These are phyloP conservation scores for Gisinianus flammeolus DNA, from an alignment of 2,888 invertebrate species.

Conservation along the genomic window DNA sequence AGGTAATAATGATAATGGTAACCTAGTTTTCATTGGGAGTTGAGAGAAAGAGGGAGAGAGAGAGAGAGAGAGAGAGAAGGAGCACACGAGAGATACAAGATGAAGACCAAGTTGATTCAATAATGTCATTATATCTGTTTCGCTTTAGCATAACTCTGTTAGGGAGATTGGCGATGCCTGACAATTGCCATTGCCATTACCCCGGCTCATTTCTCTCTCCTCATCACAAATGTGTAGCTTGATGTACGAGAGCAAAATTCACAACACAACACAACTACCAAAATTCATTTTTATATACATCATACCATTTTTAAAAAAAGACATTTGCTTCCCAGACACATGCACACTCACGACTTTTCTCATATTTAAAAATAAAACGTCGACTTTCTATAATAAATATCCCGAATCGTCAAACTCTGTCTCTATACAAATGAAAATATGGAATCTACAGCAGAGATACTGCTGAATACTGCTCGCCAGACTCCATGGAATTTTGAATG, in stretches of 20 bases:
- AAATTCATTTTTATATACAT: too few relatives aligned
- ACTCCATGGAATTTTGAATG: too few relatives aligned
- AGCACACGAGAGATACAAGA: background rate
- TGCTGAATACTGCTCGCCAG: too few relatives aligned
- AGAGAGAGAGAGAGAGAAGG: background rate
- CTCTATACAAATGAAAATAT: too few relatives aligned
- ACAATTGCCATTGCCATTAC: background rate
- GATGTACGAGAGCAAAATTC: background rate
- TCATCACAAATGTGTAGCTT: slow-evolving; percentile 1
- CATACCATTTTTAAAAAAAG: too few relatives aligned
- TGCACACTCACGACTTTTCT: too few relatives aligned
- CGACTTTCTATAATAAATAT: too few relatives aligned
- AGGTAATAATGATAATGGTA: slow-evolving; percentile 23
- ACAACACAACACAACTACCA: too few relatives aligned
- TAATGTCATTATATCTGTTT: slow-evolving; percentile 48
- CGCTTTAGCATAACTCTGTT: slow-evolving; percentile 48
- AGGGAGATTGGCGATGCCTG: slow-evolving; percentile 21
- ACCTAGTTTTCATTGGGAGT: background rate
- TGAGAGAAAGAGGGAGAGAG: background rate
- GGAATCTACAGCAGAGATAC: too few relatives aligned
- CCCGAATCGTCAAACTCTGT: too few relatives aligned
- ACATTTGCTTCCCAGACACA: too few relatives aligned
- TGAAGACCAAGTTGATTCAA: slow-evolving; percentile 39
- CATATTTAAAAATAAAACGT: too few relatives aligned
- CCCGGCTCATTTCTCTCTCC: background rate